Percentiles rank a stretch among this genome's conserved stretches.
Conservation (phyloP, 2,888 invertebrate species). For the Chymomyza amoena region DNA sequence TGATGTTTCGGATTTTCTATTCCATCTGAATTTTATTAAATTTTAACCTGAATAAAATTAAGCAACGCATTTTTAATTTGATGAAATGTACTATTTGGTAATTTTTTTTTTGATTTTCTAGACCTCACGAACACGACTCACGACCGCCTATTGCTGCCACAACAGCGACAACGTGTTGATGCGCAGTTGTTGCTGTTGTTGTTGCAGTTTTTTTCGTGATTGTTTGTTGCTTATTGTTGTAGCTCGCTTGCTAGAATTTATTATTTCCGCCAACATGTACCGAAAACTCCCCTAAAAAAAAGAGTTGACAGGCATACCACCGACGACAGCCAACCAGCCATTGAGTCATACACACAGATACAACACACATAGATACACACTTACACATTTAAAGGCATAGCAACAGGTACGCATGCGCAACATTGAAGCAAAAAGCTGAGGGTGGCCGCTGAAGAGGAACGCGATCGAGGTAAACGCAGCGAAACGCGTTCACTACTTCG, state of each 20-base stretch:
- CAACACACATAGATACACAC: conserved; percentile 30
- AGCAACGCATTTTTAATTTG: no score
- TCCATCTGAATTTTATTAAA: no score
- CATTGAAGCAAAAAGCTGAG: conserved; percentile 18
- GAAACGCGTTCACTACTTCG: conserved; percentile 5
- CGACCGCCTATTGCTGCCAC: not conserved
- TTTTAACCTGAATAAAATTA: no score
- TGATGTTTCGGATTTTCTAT: no score
- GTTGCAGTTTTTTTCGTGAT: not conserved
- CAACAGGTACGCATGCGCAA: conserved; percentile 53
- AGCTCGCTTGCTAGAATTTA: conserved; percentile 64
- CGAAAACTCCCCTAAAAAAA: not conserved
- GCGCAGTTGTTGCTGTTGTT: not conserved
- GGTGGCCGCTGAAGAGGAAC: conserved; percentile 49
- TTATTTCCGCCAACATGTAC: conserved; percentile 65
- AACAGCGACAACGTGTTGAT: not conserved
- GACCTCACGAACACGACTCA: not conserved
- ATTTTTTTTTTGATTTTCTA: not conserved
- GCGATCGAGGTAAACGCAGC: conserved; percentile 18
- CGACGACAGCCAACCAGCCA: not conserved
- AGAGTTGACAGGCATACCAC: not conserved
- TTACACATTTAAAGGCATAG: conserved; percentile 18
- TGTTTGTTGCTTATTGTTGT: conserved; percentile 21
- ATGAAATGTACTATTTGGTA: no score
- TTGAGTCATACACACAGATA: not conserved